These are phyloP conservation scores for Egretta garzetta DNA, from an alignment of 2,113 vertebrate genomes.

Conservation along the genomic window DNA sequence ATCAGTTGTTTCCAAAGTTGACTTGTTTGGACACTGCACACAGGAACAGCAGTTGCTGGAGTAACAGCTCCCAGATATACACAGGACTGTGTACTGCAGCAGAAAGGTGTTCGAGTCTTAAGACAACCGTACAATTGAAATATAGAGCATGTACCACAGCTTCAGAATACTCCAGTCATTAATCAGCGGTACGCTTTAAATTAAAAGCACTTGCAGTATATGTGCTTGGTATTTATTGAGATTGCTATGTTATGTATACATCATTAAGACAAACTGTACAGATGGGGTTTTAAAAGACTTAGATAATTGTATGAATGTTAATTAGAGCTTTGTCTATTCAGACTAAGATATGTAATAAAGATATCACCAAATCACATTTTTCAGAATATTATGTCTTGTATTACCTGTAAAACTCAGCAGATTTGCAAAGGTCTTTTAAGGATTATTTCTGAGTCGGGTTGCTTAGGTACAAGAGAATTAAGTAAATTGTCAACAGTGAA, in stretches of 20 bases:
- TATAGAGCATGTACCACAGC: background rate
- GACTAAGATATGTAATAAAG: slow-evolving; percentile 2
- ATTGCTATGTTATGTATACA: background rate
- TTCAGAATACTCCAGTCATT: background rate
- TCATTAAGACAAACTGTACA: slow-evolving; percentile 48
- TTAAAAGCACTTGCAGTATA: slow-evolving; percentile 6
- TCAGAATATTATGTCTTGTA: background rate
- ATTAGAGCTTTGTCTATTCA: slow-evolving; percentile 41
- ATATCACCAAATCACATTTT: background rate
- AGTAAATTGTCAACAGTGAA: background rate
- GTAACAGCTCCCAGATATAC: background rate
- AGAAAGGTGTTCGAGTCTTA: background rate
- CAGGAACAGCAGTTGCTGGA: background rate
- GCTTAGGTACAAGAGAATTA: background rate
- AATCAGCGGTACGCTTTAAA: background rate
- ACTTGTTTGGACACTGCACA: background rate
- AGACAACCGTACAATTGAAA: background rate
- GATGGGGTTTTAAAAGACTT: slow-evolving; percentile 51
- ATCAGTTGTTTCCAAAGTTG: background rate
- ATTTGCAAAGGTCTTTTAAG: background rate
- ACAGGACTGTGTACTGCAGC: background rate
- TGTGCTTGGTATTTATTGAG: slow-evolving; percentile 22
- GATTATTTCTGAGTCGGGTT: background rate
- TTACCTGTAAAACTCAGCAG: background rate
- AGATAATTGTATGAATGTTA: slow-evolving; percentile 57